phyloP scores from a whole-genome alignment of 2,113 vertebrate species.

The Gallinago media region DNA sequence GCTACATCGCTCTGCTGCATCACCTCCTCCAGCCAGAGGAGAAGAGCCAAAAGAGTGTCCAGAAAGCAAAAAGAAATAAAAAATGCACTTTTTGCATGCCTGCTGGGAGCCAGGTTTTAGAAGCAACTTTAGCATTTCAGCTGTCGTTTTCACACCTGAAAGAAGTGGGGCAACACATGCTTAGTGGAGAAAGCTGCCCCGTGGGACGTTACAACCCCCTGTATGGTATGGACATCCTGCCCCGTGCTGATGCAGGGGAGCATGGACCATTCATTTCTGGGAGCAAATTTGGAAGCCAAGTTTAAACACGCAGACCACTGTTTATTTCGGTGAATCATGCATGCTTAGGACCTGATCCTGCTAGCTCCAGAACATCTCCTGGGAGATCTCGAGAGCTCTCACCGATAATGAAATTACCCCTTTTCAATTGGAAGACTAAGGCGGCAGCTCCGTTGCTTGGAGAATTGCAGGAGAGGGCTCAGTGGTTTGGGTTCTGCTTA shows the following conservation, averaged over 20 bases:
- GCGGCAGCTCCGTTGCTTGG: background rate
- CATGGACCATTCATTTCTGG: background rate
- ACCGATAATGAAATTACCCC: constrained; percentile 24
- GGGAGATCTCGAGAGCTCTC: constrained; percentile 38
- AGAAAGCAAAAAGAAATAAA: background rate
- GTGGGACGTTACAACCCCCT: fast-evolving
- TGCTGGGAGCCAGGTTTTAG: background rate
- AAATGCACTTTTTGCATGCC: fast-evolving
- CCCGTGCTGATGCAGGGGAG: background rate
- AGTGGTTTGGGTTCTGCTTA: background rate
- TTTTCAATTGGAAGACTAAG: background rate
- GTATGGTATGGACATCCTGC: background rate
- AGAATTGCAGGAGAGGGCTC: background rate
- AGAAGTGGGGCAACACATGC: background rate
- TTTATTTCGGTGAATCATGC: constrained; percentile 40
- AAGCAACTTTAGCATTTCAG: background rate
- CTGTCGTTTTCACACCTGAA: background rate
- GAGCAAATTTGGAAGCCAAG: background rate
- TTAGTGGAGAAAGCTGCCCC: background rate
- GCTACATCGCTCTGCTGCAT: background rate
- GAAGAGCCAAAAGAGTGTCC: background rate
- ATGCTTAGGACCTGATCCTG: background rate
- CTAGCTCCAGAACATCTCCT: constrained; percentile 34
- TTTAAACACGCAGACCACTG: constrained; percentile 40
- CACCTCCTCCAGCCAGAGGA: background rate